phyloP scores from a whole-genome alignment of 2,113 vertebrate genomes.

The Callopanchax toddi region DNA sequence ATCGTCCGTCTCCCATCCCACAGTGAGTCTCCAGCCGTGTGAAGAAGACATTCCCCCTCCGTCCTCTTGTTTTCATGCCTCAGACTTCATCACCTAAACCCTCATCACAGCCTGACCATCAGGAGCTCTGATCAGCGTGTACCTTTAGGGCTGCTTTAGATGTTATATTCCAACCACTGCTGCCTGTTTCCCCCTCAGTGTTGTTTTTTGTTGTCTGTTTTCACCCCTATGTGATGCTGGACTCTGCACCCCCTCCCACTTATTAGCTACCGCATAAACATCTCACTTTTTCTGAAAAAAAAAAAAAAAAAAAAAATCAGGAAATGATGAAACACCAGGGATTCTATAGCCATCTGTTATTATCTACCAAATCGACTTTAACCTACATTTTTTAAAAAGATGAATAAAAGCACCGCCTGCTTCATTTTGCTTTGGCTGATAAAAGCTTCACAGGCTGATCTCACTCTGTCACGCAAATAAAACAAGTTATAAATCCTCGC shows the following conservation, averaged over 20 bases:
- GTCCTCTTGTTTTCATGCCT: slow-evolving; percentile 45
- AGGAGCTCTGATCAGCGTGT: slow-evolving; percentile 1
- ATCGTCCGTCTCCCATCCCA: slow-evolving; percentile 51
- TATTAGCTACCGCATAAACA: slow-evolving; percentile 26
- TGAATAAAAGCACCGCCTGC: neutral
- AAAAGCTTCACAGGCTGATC: neutral
- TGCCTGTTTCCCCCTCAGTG: slow-evolving; percentile 16
- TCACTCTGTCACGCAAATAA: slow-evolving; percentile 27
- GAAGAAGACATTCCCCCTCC: slow-evolving; percentile 24
- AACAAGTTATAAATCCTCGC: slow-evolving; percentile 39
- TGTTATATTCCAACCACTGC: slow-evolving; percentile 19
- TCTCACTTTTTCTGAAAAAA: slow-evolving; percentile 24
- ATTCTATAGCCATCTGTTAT: slow-evolving; percentile 41
- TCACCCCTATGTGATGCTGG: slow-evolving; percentile 24
- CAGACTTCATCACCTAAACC: slow-evolving; percentile 61
- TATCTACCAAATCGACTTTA: slow-evolving; percentile 36
- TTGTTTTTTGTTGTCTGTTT: slow-evolving; percentile 40
- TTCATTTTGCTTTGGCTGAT: too few species aligned
- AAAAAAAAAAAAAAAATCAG: slow-evolving; percentile 21
- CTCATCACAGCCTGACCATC: slow-evolving; percentile 32
- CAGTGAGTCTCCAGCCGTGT: slow-evolving; percentile 42
- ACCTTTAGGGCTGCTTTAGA: slow-evolving; percentile 7
- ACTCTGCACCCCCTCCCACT: slow-evolving; percentile 3
- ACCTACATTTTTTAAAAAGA: slow-evolving; percentile 45
- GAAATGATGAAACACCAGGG: slow-evolving; percentile 8